phyloP scores from a whole-genome alignment of 2,797 vertebrate genomes.

The Lacerta bilineata region DNA sequence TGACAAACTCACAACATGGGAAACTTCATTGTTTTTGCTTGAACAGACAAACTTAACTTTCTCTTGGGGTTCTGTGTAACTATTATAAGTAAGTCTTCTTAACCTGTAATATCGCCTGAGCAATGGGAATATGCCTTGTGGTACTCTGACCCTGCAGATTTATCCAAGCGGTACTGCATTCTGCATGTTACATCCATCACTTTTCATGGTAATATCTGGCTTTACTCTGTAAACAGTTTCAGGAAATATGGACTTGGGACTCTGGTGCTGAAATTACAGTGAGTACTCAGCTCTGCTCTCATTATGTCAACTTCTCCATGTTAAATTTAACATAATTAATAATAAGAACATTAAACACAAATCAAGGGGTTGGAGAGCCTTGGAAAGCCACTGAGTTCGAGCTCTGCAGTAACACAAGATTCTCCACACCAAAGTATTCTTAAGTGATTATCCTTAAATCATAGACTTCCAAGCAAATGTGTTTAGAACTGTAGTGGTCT shows the following conservation, averaged over 20 bases:
- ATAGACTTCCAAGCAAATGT: slow-evolving; percentile 26
- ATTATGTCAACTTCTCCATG: not conserved
- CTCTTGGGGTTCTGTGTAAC: not conserved
- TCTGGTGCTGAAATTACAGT: not conserved
- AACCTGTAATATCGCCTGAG: not conserved
- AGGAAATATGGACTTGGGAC: not conserved
- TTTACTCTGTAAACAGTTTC: not conserved
- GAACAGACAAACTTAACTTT: not conserved
- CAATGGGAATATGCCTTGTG: not conserved
- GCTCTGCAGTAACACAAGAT: not conserved
- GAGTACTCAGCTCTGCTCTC: not conserved
- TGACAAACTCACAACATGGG: not conserved
- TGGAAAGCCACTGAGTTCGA: not conserved
- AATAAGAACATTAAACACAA: not conserved
- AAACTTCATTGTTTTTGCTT: no score
- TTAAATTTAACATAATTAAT: slow-evolving; percentile 7
- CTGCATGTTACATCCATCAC: not conserved
- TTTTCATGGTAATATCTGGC: not conserved
- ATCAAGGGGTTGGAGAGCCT: not conserved
- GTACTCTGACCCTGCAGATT: not conserved
- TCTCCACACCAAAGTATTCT: not conserved
- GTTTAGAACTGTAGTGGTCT: not conserved
- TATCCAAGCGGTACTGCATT: not conserved
- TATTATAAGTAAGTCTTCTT: not conserved
- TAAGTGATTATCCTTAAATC: slow-evolving; percentile 7